Base-by-base conservation (phyloP, 2,113 vertebrate genomes). In the Glaucomys volans region DNA sequence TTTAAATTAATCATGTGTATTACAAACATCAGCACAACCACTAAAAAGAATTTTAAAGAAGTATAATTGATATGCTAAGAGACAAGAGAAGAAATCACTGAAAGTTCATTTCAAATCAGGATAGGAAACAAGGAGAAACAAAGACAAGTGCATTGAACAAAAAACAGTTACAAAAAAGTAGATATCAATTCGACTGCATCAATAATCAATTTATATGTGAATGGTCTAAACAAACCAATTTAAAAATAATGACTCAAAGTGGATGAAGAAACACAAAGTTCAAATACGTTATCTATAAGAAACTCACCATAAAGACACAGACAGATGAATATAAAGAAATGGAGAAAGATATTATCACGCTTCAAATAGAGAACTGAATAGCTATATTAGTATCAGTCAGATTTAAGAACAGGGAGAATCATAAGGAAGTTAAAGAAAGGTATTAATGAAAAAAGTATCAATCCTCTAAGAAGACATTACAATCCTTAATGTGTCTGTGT, bases 401-500 rank as follows among this genome's bases (percentile, higher is more conserved):
- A n/a, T n/a, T 74, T 40, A 83, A 90, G 40, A 82, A 77, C 52
- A 79, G 52, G 54, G 52, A 89, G 79, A 95, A 90, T 44, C 83
- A 71, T 64, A 28, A 95, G 59, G 26, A 52, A 79, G 44, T 79
- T 44, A 96, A 85, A 40, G 69, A 50, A 35, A 8, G 47, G 57
- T 37, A 93, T 85, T 76, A 91, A 91, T 66, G 87, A 42, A 93
- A 94, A 95, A 84, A 66, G 37, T 85, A 59, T 54, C 72, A 82
- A 14, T 82, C 91, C 37, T 92, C 79, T 54, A 91, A 88, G 72
- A 96, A 95, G 95, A 91, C 18, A 14, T 52, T 81, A 87, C 50
- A 95, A 93, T 93, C 72, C 64, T 95, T 86, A 90, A 92, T 67
- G 47, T 89, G 84, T 89, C 90, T 95, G 74, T 17, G 89, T 62